phyloP scores from a whole-genome alignment of 1,140 invertebrate species.

The Drosophila kurseongensis region DNA sequence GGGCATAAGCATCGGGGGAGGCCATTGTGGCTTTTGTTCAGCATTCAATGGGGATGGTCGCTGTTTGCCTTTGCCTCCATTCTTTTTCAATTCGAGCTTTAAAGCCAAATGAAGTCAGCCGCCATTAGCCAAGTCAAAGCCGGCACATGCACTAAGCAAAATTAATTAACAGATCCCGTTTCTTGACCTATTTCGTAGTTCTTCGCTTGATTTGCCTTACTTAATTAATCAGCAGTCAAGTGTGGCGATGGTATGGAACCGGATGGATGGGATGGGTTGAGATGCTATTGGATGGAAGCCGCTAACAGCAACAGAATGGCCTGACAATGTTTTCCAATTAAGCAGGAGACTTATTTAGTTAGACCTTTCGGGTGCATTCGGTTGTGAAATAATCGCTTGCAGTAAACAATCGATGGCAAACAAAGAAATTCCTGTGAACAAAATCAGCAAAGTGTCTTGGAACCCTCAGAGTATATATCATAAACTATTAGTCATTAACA shows the following conservation, averaged over 20 bases:
- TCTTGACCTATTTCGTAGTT: constrained; percentile 52
- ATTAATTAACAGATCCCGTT: constrained; percentile 75
- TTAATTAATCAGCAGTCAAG: constrained; percentile 82
- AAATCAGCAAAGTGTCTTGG: not conserved
- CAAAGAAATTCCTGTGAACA: not conserved
- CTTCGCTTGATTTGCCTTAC: constrained; percentile 70
- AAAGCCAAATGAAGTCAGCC: constrained; percentile 40
- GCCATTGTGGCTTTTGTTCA: constrained; percentile 40
- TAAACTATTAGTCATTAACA: not conserved
- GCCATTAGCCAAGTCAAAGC: constrained; percentile 18
- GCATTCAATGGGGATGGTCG: constrained; percentile 30
- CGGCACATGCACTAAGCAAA: constrained; percentile 51
- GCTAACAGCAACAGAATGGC: constrained; percentile 37
- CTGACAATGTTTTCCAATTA: constrained; percentile 77
- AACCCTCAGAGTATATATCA: not conserved
- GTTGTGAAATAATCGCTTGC: constrained; percentile 57
- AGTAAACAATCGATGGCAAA: constrained; percentile 8
- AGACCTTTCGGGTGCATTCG: constrained; percentile 55
- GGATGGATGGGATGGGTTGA: not conserved
- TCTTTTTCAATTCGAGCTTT: constrained; percentile 41
- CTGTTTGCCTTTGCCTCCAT: constrained; percentile 33
- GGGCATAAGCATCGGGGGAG: constrained; percentile 38
- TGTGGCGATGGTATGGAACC: constrained; percentile 24
- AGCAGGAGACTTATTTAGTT: constrained; percentile 14
- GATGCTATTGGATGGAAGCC: constrained; percentile 3